These are phyloP conservation scores for Brachyopa scutellaris DNA, from an alignment of 2,888 invertebrate species.

Conservation along the genomic window DNA sequence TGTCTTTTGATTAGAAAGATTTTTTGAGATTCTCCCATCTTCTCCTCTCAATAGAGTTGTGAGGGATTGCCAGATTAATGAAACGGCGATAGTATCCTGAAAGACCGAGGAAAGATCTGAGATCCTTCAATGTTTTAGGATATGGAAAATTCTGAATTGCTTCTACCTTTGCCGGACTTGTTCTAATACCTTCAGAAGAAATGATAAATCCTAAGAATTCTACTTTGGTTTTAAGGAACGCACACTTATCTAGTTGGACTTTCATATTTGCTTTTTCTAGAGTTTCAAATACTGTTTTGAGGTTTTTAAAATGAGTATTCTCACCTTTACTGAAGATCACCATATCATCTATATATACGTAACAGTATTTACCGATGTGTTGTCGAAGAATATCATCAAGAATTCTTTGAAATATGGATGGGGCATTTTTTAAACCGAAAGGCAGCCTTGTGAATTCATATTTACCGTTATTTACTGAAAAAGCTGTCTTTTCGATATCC, in stretches of 20 bases:
- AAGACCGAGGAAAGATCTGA: too few relatives aligned
- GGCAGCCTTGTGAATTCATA: slow-evolving; percentile 53
- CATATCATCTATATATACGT: slow-evolving; percentile 61
- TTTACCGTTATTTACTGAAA: slow-evolving; percentile 54
- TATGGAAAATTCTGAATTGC: slow-evolving; percentile 64
- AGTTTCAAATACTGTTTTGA: slow-evolving; percentile 20
- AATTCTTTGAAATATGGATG: slow-evolving; percentile 50
- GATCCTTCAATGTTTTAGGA: slow-evolving; percentile 36
- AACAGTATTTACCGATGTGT: slow-evolving; percentile 43
- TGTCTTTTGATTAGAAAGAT: too few relatives aligned
- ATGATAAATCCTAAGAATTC: slow-evolving; percentile 22
- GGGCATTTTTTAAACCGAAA: slow-evolving; percentile 61
- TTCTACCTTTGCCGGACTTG: slow-evolving; percentile 52
- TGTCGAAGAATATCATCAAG: slow-evolving; percentile 40
- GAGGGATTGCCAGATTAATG: not conserved
- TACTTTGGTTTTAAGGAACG: slow-evolving; percentile 19
- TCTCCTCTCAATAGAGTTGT: not conserved
- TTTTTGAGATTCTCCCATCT: not conserved
- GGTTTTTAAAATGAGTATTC: slow-evolving; percentile 36
- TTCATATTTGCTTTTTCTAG: slow-evolving; percentile 45
- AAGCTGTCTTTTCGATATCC: slow-evolving; percentile 55
- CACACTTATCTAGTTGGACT: slow-evolving; percentile 34
- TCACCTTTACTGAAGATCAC: slow-evolving; percentile 36
- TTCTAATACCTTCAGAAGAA: slow-evolving; percentile 37
- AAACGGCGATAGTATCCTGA: too few relatives aligned